Evolutionary conservation across 2,888 invertebrate genomes (phyloP), one percentile per base, ranked within the genome.

Genomic region (Orchesellides sinensis): DNA sequence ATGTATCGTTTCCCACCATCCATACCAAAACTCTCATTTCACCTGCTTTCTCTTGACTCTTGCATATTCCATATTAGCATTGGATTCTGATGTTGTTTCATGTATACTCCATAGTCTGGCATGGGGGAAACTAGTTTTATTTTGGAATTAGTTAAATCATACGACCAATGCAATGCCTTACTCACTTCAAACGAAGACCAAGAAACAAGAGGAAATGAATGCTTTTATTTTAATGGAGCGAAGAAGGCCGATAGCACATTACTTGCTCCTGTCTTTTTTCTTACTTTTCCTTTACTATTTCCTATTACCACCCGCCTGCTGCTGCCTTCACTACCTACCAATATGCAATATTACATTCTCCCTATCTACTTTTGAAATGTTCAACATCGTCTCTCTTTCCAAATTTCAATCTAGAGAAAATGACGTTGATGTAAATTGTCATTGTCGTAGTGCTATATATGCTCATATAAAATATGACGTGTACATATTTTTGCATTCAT

Each of bases 401-500:
- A 27, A 19, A 68, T 27, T 54, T 19, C 32, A 23, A 52, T n/a
- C 19, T 23, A n/a, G 40, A 68, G 23, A 32, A 70, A 70, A 70
- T 69, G 69, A 69, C 69, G 35, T 69, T 69, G 69, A 69, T 54
- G 69, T 54, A 70, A 70, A 56, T 70, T 27, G 12, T 65, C 40
- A 5, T 12, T 35, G 6, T 35, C 49, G n/a, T 21, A 1, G 49
- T n/a, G 29, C 59, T 54, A n/a, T 12, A 59, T 56, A 47, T 47
- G 17, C 17, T 10, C 47, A n/a, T n/a, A 49, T 19, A n/a, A n/a
- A n/a, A n/a, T n/a, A n/a, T n/a, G n/a, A n/a, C n/a, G n/a, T n/a
- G n/a, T n/a, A n/a, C n/a, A 49, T 49, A 17, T 49, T 19, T 19
- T 10, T 49, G 8, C 19, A 49, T 21, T 3, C n/a, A n/a, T n/a